Evolutionary conservation across 1,140 invertebrate species (phyloP), one percentile per base, ranked within the genome.

Genomic region (Psix sp.): DNA sequence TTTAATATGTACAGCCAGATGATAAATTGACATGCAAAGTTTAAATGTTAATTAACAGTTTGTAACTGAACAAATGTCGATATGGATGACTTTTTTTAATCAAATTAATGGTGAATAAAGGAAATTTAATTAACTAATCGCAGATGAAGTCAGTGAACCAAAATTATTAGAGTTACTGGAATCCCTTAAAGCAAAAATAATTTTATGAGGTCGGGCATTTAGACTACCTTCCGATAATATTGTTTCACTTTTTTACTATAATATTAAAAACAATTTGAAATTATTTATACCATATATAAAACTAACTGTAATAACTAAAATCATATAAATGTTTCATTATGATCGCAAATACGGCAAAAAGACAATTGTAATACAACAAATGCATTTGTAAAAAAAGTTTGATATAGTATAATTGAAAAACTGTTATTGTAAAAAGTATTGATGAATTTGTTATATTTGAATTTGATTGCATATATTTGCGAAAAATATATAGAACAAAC

Each of bases 141-240:
- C 43, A 57, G 42, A 51, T 54, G 33, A 46, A 65, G 9, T 39
- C 20, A 52, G 52, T 29, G 0, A 65, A 65, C 24, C 16, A 24
- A 56, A 46, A 39, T 39, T 43, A 4, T 46, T 42, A 15, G 20
- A 45, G 42, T 62, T 60, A 70, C 49, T 70, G 66, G 45, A 56
- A 56, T 70, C 66, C 60, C 66, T 70, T 70, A 48, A 70, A 48
- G 66, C 36, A 62, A 56, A 31, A 20, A 54, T 36, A 26, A 51
- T 52, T 24, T 57, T 5, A 20, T 57, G 46, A 51, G 45, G 38
- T 45, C 51, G 63, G 54, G 54, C 48, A 52, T 52, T 42, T n/a
- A 33, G 35, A n/a, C 24, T n/a, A 45, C 42, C 13, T 33, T 40
- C 36, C 11, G 38, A n/a, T n/a, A n/a, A n/a, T n/a, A n/a, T n/a